These are phyloP conservation scores for Daubentonia madagascariensis DNA, from an alignment of 2,113 vertebrate species.

Conservation along the genomic window DNA sequence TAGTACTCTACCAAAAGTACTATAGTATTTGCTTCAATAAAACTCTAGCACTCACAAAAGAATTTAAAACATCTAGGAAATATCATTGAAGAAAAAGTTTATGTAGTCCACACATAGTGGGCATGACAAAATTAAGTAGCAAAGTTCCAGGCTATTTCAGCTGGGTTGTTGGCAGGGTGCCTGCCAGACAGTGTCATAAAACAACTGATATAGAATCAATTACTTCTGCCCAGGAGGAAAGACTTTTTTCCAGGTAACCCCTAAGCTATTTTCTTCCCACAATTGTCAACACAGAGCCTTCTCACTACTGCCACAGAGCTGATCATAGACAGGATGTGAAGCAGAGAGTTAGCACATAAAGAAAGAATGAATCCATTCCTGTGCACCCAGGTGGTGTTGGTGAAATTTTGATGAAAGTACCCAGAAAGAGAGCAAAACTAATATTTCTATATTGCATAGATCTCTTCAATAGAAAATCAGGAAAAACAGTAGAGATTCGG, in stretches of 20 bases:
- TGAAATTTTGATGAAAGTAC: background rate
- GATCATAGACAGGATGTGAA: background rate
- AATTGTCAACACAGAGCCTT: background rate
- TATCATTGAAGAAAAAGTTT: background rate
- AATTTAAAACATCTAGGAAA: background rate
- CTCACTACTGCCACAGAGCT: background rate
- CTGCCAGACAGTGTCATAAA: background rate
- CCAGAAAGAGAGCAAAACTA: background rate
- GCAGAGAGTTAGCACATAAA: background rate
- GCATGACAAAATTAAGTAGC: background rate
- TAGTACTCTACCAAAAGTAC: background rate
- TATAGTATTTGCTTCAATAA: background rate
- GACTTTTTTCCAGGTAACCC: background rate
- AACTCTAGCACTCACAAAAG: background rate
- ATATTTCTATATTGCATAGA: background rate
- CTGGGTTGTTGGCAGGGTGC: background rate
- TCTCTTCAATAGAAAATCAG: background rate
- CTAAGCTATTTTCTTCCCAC: background rate
- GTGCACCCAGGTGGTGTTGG: background rate
- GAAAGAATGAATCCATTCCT: background rate
- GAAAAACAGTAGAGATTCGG: background rate
- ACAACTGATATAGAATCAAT: constrained; percentile 7
- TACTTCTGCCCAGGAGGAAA: background rate
- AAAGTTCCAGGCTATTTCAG: background rate
- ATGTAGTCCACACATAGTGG: background rate